Percentiles rank a stretch among this genome's conserved stretches.
Evolutionary conservation across 2,797 vertebrate genomes (phyloP).

Genomic region (Melanotaenia pygmaea): DNA sequence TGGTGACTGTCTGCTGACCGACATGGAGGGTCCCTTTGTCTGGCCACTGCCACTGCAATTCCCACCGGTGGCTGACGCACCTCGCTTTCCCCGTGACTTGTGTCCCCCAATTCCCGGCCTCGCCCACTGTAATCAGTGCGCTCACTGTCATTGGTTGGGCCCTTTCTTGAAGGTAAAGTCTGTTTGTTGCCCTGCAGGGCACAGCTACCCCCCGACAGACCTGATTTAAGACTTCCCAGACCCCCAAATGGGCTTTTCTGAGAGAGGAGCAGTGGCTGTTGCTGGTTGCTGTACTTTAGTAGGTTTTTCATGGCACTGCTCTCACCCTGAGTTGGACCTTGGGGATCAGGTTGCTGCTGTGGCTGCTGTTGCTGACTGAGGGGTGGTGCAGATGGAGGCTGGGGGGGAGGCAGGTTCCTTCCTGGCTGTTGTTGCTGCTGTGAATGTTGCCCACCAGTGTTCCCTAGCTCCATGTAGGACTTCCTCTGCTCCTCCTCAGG

Average conservation of each 20-base stretch:
- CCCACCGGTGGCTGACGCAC: conserved; percentile 95
- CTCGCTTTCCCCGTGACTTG: conserved; percentile 86
- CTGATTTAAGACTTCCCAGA: conserved; percentile 88
- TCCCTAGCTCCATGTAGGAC: conserved; percentile 90
- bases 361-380: conserved; percentile 75
- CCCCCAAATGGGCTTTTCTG: conserved; percentile 92
- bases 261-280: conserved; percentile 86
- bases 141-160: conserved; percentile 83
- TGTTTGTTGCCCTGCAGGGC: conserved; percentile 87
- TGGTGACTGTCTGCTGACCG: conserved; percentile 83
- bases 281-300: conserved; percentile 95
- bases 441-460: conserved; percentile 77
- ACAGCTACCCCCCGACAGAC: conserved; percentile 88
- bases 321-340: conserved; percentile 84
- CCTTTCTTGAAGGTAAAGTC: conserved; percentile 83
- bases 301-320: conserved; percentile 95
- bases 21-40: conserved; percentile 90
- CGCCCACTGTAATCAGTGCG: conserved; percentile 90
- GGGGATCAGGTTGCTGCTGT: conserved; percentile 78
- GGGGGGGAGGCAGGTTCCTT: conserved; percentile 77
- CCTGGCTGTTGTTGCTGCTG: conserved; percentile 72
- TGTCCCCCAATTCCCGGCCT: conserved; percentile 85
- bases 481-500: conserved; percentile 85
- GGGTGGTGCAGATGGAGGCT: conserved; percentile 69
- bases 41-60: conserved; percentile 93